Conservation (phyloP, 2,888 invertebrate species). For the Agriopis leucophaearia region DNA sequence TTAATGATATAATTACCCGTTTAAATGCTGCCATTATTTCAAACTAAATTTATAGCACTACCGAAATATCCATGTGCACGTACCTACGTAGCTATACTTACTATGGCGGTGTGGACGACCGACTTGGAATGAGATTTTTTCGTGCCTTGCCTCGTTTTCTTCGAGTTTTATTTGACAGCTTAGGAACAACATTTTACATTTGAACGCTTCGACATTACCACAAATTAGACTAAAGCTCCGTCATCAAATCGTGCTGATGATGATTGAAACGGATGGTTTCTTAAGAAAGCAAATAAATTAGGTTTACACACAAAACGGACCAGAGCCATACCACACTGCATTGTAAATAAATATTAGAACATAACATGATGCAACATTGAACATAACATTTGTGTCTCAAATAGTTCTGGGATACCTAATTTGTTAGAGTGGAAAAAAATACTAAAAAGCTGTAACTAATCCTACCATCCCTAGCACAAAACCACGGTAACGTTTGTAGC, state of each 20-base stretch:
- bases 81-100: conserved; percentile 36
- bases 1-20: conserved; percentile 52
- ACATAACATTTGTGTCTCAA: too few relatives aligned
- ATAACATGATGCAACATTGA: too few relatives aligned
- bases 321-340: background rate
- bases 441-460: too few relatives aligned
- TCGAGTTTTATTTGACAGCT: conserved; percentile 32
- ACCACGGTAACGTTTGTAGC: too few relatives aligned
- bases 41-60: conserved; percentile 44
- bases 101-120: conserved; percentile 36
- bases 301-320: background rate
- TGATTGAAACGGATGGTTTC: conserved; percentile 11
- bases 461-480: too few relatives aligned
- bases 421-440: too few relatives aligned
- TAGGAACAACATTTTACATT: conserved; percentile 41
- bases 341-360: background rate
- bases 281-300: conserved; percentile 4
- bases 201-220: conserved; percentile 26
- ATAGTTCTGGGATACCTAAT: too few relatives aligned
- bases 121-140: conserved; percentile 46
- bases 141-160: conserved; percentile 50
- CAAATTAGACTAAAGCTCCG: conserved; percentile 26
- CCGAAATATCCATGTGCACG: conserved; percentile 53
- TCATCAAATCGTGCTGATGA: conserved; percentile 13
- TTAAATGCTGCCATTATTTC: conserved; percentile 52